phyloP scores from a whole-genome alignment of 2,797 vertebrate genomes.

The Emydoidea blandingii region DNA sequence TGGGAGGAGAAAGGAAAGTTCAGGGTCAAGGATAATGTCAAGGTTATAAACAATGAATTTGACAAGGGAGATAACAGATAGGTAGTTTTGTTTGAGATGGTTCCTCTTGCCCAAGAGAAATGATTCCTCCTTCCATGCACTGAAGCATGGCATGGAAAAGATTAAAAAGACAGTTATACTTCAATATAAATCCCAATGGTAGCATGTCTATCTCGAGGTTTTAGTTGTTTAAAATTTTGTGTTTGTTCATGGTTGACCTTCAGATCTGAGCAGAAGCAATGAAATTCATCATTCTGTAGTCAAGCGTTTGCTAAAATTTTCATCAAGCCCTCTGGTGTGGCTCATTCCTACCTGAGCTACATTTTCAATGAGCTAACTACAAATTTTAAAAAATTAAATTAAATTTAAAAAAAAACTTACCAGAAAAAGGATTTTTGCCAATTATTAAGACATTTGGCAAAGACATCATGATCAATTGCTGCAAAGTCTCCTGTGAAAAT shows the following conservation, averaged over 20 bases:
- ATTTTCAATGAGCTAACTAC: neutral
- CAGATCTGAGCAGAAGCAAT: neutral
- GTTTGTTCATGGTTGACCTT: neutral
- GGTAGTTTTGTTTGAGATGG: conserved; percentile 8
- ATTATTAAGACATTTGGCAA: conserved; percentile 94
- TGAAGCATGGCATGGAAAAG: conserved; percentile 46
- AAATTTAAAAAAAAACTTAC: conserved; percentile 82
- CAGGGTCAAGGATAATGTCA: conserved; percentile 29
- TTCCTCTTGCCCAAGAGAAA: conserved; percentile 52
- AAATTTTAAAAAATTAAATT: neutral
- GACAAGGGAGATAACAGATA: conserved; percentile 43
- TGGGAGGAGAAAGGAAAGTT: neutral
- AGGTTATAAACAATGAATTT: neutral
- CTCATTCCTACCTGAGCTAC: neutral
- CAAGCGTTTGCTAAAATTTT: neutral
- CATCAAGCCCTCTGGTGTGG: neutral
- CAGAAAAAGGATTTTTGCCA: conserved; percentile 93
- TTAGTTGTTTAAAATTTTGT: neutral
- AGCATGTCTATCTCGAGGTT: neutral
- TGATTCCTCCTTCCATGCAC: conserved; percentile 41
- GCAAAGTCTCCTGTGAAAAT: conserved; percentile 90
- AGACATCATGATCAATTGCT: conserved; percentile 98
- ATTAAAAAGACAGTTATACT: conserved; percentile 67
- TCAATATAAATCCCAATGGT: conserved; percentile 1
- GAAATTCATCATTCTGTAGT: neutral